phyloP scores from a whole-genome alignment of 2,888 invertebrate species.

The Drosophila recens region DNA sequence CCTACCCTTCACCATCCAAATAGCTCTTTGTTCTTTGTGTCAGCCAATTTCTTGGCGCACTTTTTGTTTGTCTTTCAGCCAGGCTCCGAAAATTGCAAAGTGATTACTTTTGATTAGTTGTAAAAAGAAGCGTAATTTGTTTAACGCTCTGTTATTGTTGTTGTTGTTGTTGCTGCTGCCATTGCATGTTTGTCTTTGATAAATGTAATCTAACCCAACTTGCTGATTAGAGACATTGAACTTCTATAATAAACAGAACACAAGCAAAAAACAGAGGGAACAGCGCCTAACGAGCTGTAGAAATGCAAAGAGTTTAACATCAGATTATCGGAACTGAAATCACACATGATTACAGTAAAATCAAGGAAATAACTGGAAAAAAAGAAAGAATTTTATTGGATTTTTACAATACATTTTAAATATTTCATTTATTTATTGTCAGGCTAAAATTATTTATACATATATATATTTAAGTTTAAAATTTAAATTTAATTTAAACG shows the following conservation, averaged over 20 bases:
- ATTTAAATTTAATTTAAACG: too few species aligned
- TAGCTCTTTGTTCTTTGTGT: slow-evolving; percentile 64
- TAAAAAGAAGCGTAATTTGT: slow-evolving; percentile 79
- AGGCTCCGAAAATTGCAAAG: slow-evolving; percentile 75
- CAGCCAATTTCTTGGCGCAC: slow-evolving; percentile 63
- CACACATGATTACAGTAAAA: not conserved
- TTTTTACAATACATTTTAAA: not conserved
- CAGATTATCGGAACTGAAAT: not conserved
- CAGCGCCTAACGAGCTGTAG: slow-evolving; percentile 55
- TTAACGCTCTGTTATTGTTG: slow-evolving; percentile 54
- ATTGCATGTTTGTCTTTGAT: slow-evolving; percentile 63
- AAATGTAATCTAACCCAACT: slow-evolving; percentile 69
- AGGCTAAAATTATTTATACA: too few species aligned
- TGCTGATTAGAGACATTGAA: slow-evolving; percentile 72
- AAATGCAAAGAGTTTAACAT: slow-evolving; percentile 4
- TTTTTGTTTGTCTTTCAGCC: slow-evolving; percentile 76
- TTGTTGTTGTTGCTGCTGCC: slow-evolving; percentile 25
- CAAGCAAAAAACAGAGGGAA: not conserved
- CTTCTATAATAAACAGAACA: slow-evolving; percentile 41
- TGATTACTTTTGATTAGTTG: slow-evolving; percentile 82
- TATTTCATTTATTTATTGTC: too few species aligned
- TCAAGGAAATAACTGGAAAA: not conserved
- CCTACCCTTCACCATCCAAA: not conserved
- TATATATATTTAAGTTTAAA: too few species aligned
- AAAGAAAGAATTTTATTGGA: not conserved